Conservation (phyloP, 2,113 vertebrate species). For the Pipa parva region DNA sequence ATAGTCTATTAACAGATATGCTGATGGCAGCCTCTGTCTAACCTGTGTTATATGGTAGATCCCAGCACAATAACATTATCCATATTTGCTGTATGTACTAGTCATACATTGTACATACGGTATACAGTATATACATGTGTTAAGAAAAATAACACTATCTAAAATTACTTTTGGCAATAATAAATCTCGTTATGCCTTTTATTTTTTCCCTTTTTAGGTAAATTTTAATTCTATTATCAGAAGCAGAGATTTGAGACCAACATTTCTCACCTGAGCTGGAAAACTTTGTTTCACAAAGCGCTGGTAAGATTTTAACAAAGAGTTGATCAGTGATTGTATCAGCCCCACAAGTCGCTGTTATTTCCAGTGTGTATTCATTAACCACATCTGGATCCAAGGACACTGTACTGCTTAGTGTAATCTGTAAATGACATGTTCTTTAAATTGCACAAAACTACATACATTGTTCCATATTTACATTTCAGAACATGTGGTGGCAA, state of each 20-base stretch:
- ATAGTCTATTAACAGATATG: too few relatives aligned
- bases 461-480: neutral
- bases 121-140: too few relatives aligned
- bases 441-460: neutral
- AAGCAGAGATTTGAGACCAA: too few relatives aligned
- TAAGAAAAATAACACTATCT: too few relatives aligned
- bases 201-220: neutral
- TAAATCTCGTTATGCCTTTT: neutral
- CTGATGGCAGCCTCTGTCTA: too few relatives aligned
- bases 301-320: constrained; percentile 32
- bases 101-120: too few relatives aligned
- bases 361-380: constrained; percentile 54
- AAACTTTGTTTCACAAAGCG: constrained; percentile 47
- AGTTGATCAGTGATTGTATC: constrained; percentile 15
- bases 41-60: too few relatives aligned
- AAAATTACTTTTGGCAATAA: too few relatives aligned
- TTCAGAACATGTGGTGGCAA: neutral
- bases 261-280: constrained; percentile 51
- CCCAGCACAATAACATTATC: too few relatives aligned
- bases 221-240: neutral
- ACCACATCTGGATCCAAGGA: constrained; percentile 49
- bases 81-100: too few relatives aligned
- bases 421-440: constrained; percentile 38
- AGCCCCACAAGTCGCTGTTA: constrained; percentile 40
- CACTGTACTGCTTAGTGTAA: constrained; percentile 53